These are phyloP conservation scores for Mus spretus DNA, from an alignment of 2,797 vertebrate genomes.

Conservation along the genomic window DNA sequence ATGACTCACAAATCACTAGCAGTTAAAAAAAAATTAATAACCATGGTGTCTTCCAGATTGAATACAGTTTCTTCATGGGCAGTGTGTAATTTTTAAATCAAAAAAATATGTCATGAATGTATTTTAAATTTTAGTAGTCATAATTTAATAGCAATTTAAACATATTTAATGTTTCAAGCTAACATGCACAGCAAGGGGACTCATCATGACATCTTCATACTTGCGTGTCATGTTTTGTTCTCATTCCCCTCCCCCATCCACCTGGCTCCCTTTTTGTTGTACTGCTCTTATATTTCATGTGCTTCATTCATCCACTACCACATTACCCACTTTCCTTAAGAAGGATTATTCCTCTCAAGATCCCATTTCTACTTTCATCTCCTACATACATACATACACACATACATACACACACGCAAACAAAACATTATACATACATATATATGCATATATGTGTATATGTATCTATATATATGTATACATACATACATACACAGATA, in stretches of 20 bases:
- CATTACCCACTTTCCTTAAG: neutral
- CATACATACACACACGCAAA: neutral
- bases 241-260: neutral
- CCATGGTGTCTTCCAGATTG: neutral
- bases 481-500: neutral
- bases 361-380: neutral
- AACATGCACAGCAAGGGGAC: neutral
- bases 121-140: neutral
- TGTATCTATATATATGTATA: neutral
- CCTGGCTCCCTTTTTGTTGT: neutral
- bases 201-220: neutral
- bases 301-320: neutral
- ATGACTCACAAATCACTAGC: neutral
- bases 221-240: no score
- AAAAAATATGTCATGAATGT: neutral
- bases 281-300: neutral
- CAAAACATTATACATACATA: neutral
- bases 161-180: neutral
- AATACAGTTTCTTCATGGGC: neutral
- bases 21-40: neutral
- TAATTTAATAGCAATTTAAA: neutral
- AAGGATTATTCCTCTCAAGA: neutral
- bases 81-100: neutral
- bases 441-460: neutral
- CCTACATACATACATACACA: neutral